phyloP scores from a whole-genome alignment of 2,797 vertebrate genomes.

The Ceryle rudis region DNA sequence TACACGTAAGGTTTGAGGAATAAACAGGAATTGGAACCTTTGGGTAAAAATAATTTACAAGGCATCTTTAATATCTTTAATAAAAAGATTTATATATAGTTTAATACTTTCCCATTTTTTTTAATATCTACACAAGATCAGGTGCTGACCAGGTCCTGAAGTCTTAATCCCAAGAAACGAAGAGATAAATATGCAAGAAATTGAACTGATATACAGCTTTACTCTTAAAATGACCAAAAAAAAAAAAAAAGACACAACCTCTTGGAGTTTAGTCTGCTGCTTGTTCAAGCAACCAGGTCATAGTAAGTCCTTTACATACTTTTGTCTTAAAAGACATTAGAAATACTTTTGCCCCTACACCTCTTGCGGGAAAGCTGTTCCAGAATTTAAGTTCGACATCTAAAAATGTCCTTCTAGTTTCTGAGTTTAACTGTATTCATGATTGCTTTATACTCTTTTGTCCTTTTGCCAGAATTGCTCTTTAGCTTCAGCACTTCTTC shows the following conservation, averaged over 20 bases:
- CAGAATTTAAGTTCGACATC: background rate
- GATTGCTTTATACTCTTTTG: conserved; percentile 30
- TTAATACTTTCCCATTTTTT: background rate
- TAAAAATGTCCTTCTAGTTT: conserved; percentile 10
- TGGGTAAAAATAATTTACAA: background rate
- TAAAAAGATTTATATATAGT: background rate
- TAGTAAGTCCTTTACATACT: background rate
- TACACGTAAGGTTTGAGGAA: background rate
- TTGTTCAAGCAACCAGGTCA: background rate
- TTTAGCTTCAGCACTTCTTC: conserved; percentile 43
- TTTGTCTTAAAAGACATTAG: background rate
- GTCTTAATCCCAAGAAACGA: background rate
- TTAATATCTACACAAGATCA: background rate
- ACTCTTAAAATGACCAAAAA: background rate
- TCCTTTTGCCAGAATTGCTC: conserved; percentile 28
- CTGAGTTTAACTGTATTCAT: conserved; percentile 14
- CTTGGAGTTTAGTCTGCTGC: background rate
- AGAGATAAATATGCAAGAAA: background rate
- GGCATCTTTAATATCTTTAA: background rate
- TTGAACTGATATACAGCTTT: background rate
- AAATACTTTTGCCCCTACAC: background rate
- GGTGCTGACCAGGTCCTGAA: background rate
- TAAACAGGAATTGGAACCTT: background rate
- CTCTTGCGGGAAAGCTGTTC: background rate
- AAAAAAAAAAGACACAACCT: background rate